Evolutionary conservation across 2,888 invertebrate species (phyloP).

Genomic region (Agrilus cyanescens): DNA sequence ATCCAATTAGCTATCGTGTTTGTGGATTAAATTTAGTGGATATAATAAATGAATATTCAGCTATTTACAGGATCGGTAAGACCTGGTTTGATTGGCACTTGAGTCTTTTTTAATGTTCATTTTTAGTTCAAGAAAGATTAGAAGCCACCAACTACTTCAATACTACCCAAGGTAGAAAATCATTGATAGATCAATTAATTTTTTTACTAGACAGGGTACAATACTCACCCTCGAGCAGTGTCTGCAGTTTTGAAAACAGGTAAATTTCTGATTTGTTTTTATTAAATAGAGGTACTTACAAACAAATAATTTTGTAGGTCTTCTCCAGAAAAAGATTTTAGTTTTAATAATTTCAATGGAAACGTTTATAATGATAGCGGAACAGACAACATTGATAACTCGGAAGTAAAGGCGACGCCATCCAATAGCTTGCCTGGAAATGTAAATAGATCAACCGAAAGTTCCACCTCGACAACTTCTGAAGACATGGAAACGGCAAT

Average conservation of each 20-base stretch:
- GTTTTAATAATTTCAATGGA: background rate
- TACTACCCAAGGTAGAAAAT: constrained; percentile 17
- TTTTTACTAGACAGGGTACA: constrained; percentile 24
- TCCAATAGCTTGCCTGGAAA: constrained; percentile 18
- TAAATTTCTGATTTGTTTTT: background rate
- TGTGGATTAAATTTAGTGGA: constrained; percentile 28
- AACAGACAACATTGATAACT: background rate
- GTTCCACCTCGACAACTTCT: too few relatives aligned
- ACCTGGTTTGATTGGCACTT: background rate
- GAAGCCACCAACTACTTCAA: constrained; percentile 28
- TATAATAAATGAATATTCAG: constrained; percentile 29
- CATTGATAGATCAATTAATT: constrained; percentile 24
- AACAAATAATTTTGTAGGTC: too few relatives aligned
- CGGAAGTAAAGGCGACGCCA: constrained; percentile 16
- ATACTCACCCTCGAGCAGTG: constrained; percentile 7
- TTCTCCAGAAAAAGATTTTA: too few relatives aligned
- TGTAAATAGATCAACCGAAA: constrained; percentile 1
- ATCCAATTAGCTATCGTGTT: constrained; percentile 28
- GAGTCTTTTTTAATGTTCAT: constrained; percentile 3
- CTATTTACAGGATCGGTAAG: constrained; percentile 29
- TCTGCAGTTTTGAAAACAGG: background rate
- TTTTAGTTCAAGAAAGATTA: constrained; percentile 29
- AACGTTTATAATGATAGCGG: constrained; percentile 7
- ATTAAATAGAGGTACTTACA: background rate
- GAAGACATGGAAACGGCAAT: too few relatives aligned